Base-by-base conservation (phyloP, 2,797 vertebrate species). In the Liasis olivaceus region DNA sequence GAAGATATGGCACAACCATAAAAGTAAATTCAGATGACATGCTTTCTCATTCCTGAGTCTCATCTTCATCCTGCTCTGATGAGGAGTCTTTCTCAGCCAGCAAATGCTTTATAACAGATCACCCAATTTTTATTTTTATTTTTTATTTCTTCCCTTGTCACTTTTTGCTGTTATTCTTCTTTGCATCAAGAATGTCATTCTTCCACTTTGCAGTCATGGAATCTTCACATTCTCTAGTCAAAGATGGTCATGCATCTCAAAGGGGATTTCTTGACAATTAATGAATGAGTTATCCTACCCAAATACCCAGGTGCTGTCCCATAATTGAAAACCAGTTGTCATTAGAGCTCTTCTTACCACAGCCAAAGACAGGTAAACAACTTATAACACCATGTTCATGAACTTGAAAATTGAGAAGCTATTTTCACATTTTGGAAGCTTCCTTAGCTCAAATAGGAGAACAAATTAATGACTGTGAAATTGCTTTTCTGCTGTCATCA, bases 371-470 rank as follows among this genome's bases (percentile, higher is more conserved):
- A 90, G 24, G 86, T 90, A 92, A 88, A 90, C 89, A 94, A 92
- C 88, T 92, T 92, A 90, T 85, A 90, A 90, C 91, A 72, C 60
- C 69, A 85, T 88, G 85, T 94, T 90, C 85, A 90, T 88, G 85
- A 90, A 90, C 86, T 84, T 94, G 91, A 92, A 94, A 90, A 92
- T 62, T 92, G 89, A 90, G 72, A 94, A 88, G 89, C 89, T 90
- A 92, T 94, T 92, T 94, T 90, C 91, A 88, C 72, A 85, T 94
- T 94, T 94, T 92, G 91, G 91, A 94, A 94, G 85, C 89, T 92
- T 90, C 62, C 59, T 90, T 88, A 84, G 69, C 60, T 59, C 60
- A 90, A 92, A 87, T 28, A 85, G 72, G 69, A 90, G 91, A 72
- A 92, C 89, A 90, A 92, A 88, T 91, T 94, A 92, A 94, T 92